Conservation (phyloP, 1,140 invertebrate species). For the Bathynomus jamesi region DNA sequence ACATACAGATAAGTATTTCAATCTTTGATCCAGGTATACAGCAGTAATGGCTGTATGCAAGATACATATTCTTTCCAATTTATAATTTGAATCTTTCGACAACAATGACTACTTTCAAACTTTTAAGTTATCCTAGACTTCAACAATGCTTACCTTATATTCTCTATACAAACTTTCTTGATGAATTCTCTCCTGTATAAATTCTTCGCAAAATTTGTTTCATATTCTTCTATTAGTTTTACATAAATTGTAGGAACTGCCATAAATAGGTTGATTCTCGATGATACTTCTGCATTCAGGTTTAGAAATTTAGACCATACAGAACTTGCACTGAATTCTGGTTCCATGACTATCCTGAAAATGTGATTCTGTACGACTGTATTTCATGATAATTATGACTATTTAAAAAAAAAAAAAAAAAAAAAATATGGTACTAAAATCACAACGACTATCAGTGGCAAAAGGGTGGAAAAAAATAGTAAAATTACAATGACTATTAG, state of each 20-base stretch:
- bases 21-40: too few species aligned
- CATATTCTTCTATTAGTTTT: constrained; percentile 69
- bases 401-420: too few species aligned
- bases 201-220: constrained; percentile 57
- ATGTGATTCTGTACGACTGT: not conserved
- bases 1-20: too few species aligned
- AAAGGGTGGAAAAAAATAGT: too few species aligned
- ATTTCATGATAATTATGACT: not conserved
- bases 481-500: too few species aligned
- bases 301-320: not conserved
- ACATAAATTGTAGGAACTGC: constrained; percentile 84
- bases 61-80: too few species aligned
- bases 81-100: too few species aligned
- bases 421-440: too few species aligned
- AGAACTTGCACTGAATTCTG: not conserved
- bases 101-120: too few species aligned
- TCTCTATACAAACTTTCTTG: constrained; percentile 49
- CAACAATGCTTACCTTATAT: constrained; percentile 58
- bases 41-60: too few species aligned
- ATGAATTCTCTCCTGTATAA: constrained; percentile 57
- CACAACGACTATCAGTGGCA: too few species aligned
- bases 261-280: constrained; percentile 65
- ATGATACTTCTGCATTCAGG: not conserved
- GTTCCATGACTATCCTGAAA: not conserved
- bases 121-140: too few species aligned